Conservation (phyloP, 2,888 invertebrate genomes). For the Adineta ricciae region DNA sequence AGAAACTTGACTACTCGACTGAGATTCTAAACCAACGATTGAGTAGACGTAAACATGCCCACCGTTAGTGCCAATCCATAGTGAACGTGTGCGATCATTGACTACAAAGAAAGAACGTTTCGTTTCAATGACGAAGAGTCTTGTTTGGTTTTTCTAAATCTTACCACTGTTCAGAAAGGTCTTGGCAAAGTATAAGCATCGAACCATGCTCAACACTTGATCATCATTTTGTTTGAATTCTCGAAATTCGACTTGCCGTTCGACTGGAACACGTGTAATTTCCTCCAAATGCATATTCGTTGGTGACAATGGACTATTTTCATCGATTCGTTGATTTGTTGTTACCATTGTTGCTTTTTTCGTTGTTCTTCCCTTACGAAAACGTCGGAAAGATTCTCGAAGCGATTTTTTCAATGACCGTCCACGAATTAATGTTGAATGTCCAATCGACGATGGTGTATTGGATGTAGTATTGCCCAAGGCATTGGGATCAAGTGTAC, state of each 20-base stretch:
- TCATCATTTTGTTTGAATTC: slow-evolving; percentile 62
- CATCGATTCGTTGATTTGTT: background rate
- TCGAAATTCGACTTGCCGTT: slow-evolving; percentile 82
- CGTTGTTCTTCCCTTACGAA: slow-evolving; percentile 48
- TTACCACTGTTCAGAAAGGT: slow-evolving; percentile 81
- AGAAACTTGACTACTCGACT: background rate
- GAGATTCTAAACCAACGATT: slow-evolving; percentile 57
- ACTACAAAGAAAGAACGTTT: slow-evolving; percentile 36
- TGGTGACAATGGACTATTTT: background rate
- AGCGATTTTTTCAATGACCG: slow-evolving; percentile 96
- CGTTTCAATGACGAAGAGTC: background rate
- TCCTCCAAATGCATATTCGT: background rate
- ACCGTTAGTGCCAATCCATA: slow-evolving; percentile 94
- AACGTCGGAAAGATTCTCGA: slow-evolving; percentile 82
- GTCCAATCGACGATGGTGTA: background rate
- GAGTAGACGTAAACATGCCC: slow-evolving; percentile 88
- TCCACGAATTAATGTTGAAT: slow-evolving; percentile 61
- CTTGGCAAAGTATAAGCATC: slow-evolving; percentile 80
- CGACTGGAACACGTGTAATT: slow-evolving; percentile 53
- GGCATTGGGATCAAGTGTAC: slow-evolving; percentile 27
- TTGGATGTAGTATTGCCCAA: background rate
- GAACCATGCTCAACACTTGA: slow-evolving; percentile 81
- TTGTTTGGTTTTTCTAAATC: slow-evolving; percentile 39
- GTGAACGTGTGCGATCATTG: slow-evolving; percentile 56
- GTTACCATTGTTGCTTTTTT: slow-evolving; percentile 5